Evolutionary conservation across 2,797 vertebrate genomes (phyloP).

Genomic region (Anguilla obscura): DNA sequence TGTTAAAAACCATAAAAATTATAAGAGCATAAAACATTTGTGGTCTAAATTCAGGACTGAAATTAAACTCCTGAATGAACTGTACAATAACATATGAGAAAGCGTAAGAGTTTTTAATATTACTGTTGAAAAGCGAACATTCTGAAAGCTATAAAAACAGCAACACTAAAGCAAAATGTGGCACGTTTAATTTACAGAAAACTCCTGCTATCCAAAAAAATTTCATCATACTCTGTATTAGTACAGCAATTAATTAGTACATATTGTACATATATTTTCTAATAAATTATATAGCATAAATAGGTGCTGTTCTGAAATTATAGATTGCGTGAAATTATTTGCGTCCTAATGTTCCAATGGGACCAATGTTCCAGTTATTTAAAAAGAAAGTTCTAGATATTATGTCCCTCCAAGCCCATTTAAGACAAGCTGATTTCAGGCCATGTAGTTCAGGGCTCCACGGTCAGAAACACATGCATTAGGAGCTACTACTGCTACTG

Average conservation of each 20-base stretch:
- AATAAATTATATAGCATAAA: neutral
- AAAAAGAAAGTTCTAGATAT: neutral
- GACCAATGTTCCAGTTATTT: neutral
- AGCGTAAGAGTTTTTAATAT: neutral
- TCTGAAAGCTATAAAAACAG: neutral
- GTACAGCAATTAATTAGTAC: no score
- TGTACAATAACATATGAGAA: neutral
- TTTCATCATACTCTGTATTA: neutral
- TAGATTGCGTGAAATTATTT: neutral
- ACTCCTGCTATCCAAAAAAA: conserved; percentile 16
- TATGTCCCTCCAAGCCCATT: neutral
- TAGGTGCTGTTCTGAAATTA: neutral
- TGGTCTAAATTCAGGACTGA: neutral
- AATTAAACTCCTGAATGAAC: neutral
- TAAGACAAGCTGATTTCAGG: neutral
- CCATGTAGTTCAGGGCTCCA: neutral
- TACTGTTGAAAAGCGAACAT: neutral
- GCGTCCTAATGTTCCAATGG: neutral
- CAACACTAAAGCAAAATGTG: neutral
- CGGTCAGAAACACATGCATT: conserved; percentile 24
- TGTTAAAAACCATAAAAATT: neutral
- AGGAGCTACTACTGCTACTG: conserved; percentile 56
- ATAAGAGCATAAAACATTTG: neutral
- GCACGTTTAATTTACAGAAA: neutral
- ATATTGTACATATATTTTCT: neutral